Conservation (phyloP, 2,888 invertebrate genomes). For the Elmis aenea region DNA sequence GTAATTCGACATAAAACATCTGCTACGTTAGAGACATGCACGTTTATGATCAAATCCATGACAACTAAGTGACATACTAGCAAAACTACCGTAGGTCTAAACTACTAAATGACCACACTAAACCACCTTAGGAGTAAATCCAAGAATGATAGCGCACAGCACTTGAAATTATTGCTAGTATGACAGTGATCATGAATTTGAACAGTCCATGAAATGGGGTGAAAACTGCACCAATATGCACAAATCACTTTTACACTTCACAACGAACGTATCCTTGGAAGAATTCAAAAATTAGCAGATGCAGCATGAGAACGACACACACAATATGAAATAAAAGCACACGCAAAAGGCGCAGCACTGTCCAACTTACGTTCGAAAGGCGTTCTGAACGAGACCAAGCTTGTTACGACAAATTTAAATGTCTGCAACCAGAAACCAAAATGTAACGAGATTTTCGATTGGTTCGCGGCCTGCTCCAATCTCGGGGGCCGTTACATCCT, state of each 20-base stretch:
- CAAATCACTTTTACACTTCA: conserved; percentile 16
- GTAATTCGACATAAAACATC: too few relatives aligned
- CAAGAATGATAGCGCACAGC: too few relatives aligned
- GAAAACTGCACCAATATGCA: conserved; percentile 5
- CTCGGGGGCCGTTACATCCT: conserved; percentile 45
- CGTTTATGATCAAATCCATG: too few relatives aligned
- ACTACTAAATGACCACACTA: too few relatives aligned
- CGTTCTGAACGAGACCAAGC: conserved; percentile 86
- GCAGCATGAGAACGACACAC: conserved; percentile 12
- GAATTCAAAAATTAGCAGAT: conserved; percentile 11
- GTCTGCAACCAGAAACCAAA: conserved; percentile 71
- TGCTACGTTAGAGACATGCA: too few relatives aligned
- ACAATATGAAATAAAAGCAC: conserved; percentile 10
- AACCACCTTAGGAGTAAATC: too few relatives aligned
- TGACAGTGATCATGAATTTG: too few relatives aligned
- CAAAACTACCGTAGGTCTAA: too few relatives aligned
- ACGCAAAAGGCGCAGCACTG: conserved; percentile 16
- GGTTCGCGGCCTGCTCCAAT: conserved; percentile 48
- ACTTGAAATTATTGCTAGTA: too few relatives aligned
- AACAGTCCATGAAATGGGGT: too few relatives aligned
- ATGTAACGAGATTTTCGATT: conserved; percentile 49
- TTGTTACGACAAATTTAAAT: conserved; percentile 71
- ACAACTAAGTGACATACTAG: too few relatives aligned
- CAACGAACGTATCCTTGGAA: conserved; percentile 13
- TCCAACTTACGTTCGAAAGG: conserved; percentile 91